Percentiles rank a stretch among this genome's conserved stretches.
These are phyloP conservation scores for Tetrax tetrax DNA, from an alignment of 2,113 vertebrate genomes.

Conservation along the genomic window DNA sequence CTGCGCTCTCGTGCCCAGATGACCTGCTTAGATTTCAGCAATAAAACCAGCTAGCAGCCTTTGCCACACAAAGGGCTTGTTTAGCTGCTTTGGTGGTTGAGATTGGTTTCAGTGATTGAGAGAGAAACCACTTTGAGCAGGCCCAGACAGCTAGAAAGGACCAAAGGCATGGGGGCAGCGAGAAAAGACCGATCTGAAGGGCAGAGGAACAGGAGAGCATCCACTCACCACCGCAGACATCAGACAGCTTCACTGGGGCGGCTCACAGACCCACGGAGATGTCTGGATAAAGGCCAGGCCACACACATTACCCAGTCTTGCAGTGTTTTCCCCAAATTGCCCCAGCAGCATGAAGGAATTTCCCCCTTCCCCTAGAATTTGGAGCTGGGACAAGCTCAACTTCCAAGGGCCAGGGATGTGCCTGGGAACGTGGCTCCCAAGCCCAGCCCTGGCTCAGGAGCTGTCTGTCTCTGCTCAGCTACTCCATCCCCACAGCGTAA, in stretches of 20 bases:
- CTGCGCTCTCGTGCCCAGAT: accelerated
- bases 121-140: neutral
- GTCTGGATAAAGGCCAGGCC: neutral
- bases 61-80: neutral
- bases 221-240: neutral
- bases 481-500: neutral
- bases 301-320: neutral
- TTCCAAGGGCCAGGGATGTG: neutral
- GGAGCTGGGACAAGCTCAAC: neutral
- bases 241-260: neutral
- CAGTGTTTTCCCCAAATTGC: neutral
- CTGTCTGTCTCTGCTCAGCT: neutral
- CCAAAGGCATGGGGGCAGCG: accelerated
- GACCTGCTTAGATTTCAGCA: neutral
- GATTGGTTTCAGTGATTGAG: neutral
- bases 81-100: neutral
- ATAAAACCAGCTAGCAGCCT: neutral
- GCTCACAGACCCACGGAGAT: neutral
- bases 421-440: neutral
- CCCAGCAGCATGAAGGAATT: neutral
- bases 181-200: neutral
- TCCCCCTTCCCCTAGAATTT: neutral
- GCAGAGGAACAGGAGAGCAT: neutral
- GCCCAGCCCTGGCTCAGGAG: neutral
- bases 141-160: neutral